phyloP scores from a whole-genome alignment of 2,888 invertebrate genomes.

The Nephrotoma guestfalica region DNA sequence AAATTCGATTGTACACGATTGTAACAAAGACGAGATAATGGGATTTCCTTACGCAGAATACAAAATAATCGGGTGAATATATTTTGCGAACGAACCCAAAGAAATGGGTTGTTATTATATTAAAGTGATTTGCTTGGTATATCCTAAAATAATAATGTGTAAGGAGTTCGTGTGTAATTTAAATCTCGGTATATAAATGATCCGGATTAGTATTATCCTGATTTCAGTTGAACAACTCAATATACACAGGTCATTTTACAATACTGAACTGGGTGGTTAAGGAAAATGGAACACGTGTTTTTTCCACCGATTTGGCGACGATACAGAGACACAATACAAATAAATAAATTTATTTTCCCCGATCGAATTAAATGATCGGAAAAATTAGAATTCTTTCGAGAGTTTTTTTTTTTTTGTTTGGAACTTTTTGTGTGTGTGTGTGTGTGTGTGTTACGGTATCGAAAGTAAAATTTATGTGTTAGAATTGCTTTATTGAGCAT shows the following conservation, averaged over 20 bases:
- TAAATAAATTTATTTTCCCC: background rate
- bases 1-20: background rate
- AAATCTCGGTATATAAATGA: background rate
- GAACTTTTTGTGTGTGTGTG: too few species aligned
- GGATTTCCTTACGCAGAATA: background rate
- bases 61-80: background rate
- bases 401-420: background rate
- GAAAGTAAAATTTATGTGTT: background rate
- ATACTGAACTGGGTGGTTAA: background rate
- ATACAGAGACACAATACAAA: background rate
- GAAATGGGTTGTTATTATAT: background rate
- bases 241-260: background rate
- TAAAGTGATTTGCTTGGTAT: background rate
- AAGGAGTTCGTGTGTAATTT: background rate
- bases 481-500: background rate
- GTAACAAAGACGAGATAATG: background rate
- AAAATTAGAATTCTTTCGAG: background rate
- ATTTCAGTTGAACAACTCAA: background rate
- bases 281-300: background rate
- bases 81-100: background rate
- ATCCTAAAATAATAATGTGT: background rate
- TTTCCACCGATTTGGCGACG: background rate
- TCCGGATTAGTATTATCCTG: background rate
- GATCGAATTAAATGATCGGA: background rate
- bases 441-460: background rate